These are phyloP conservation scores for Lissonota sp. DNA, from an alignment of 2,888 invertebrate genomes.

Conservation along the genomic window DNA sequence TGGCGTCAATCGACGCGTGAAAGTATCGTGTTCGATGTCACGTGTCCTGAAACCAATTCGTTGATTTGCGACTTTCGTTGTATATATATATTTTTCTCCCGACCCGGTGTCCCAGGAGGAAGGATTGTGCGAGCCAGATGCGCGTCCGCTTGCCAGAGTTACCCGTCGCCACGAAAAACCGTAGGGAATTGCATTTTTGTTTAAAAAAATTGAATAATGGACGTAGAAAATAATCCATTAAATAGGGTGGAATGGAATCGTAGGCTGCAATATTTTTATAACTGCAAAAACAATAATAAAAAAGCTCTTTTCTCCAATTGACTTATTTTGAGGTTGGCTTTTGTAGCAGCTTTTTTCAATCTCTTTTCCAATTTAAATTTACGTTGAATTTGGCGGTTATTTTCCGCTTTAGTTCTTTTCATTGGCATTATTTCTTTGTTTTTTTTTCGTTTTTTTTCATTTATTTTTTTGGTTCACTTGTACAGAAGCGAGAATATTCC, in stretches of 20 bases:
- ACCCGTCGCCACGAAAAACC: conserved; percentile 42
- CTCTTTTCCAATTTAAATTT: too few species aligned
- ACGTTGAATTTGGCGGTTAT: too few species aligned
- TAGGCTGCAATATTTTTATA: too few species aligned
- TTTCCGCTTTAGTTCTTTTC: too few species aligned
- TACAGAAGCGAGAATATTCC: neutral
- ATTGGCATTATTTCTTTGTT: neutral
- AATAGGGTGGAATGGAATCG: too few species aligned
- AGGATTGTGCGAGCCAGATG: conserved; percentile 10
- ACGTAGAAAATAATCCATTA: too few species aligned
- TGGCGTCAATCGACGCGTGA: conserved; percentile 56
- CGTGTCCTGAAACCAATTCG: conserved; percentile 44
- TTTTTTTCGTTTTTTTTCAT: neutral
- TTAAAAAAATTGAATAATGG: neutral
- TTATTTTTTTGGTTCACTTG: neutral
- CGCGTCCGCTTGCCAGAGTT: conserved; percentile 29
- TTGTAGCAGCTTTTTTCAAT: too few species aligned
- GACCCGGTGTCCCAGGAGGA: too few species aligned
- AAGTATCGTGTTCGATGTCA: conserved; percentile 50
- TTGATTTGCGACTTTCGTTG: conserved; percentile 58
- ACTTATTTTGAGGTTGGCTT: too few species aligned
- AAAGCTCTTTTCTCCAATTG: too few species aligned
- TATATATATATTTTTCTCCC: neutral
- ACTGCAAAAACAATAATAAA: too few species aligned
- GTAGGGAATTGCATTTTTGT: conserved; percentile 15